Evolutionary conservation across 23 tunicate species (phyloP), one percentile per base, ranked within the genome.

Genomic region (Clavelina lepadiformis): DNA sequence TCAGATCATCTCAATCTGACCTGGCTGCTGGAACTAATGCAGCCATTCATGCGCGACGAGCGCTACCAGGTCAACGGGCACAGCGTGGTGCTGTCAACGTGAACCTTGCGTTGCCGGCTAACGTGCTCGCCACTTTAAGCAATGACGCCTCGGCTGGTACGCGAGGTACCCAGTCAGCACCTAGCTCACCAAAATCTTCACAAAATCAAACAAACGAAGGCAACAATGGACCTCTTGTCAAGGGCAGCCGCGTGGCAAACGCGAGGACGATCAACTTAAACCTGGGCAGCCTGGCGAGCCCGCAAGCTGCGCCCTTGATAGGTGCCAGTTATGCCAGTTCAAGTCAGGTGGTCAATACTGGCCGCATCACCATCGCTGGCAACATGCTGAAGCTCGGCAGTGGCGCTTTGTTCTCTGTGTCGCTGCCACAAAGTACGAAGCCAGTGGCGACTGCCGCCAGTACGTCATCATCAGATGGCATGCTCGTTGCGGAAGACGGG

Each of bases 231-330:
- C 7, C 26, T 5, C 22, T 50, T 58, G 61, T 53, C 38, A 47
- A 41, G 31, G 28, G 23, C 30, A 28, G 47, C 24, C 38, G 36
- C 5, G 4, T 71, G 32, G 28, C 24, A 41, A 68, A 73, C 20
- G 37, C 85, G n/a, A 86, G 78, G 37, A 86, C 95, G 23, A 74
- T 86, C 56, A 77, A 85, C 57, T 71, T 86, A 11, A 82, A 82
- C 52, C 38, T 82, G 47, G 71, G 61, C 26, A 41, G 63, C 33
- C 33, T 72, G 31, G 41, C 56, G 28, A 59, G 73, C 51, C 63
- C 82, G 7, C 55, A 69, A 36, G 46, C 68, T 57, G 30, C 67
- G 29, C 27, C 36, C 2, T 28, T 44, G 3, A 34, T 72, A 5
- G n/a, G 56, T 3, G 38, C n/a, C 50, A 66, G n/a, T 37, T 63